Percentiles rank a stretch among this genome's conserved stretches.
Evolutionary conservation across 2,888 invertebrate genomes (phyloP).

Genomic region (Pandemis cinnamomeana): DNA sequence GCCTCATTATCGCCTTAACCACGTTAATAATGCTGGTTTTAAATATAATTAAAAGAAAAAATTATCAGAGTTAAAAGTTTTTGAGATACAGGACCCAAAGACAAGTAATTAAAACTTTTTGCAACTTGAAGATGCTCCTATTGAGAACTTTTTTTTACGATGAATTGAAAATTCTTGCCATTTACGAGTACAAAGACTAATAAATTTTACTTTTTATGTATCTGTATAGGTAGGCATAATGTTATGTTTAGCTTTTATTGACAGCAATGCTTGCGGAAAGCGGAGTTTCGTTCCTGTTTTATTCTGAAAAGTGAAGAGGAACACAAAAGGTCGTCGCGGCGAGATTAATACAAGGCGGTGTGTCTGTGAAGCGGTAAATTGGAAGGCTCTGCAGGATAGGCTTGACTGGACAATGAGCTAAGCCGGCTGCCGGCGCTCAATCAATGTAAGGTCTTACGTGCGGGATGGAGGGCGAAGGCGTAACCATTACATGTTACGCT

Average conservation of each 20-base stretch:
- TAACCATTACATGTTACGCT: not conserved
- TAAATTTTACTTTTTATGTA: not conserved
- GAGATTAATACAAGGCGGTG: conserved; percentile 36
- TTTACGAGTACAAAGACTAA: not conserved
- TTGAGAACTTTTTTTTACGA: conserved; percentile 6
- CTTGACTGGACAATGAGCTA: conserved; percentile 35
- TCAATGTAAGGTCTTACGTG: conserved; percentile 29
- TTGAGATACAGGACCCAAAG: conserved; percentile 47
- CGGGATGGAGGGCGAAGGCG: not conserved
- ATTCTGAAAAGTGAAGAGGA: conserved; percentile 24
- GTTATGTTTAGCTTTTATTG: not conserved
- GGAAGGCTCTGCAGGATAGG: conserved; percentile 50
- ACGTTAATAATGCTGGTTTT: not conserved
- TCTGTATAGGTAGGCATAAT: too few relatives aligned
- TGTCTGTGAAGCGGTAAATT: conserved; percentile 58
- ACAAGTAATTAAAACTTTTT: conserved; percentile 56
- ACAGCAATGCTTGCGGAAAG: not conserved
- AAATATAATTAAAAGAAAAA: not conserved
- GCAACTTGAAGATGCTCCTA: conserved; percentile 45
- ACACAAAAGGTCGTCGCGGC: conserved; percentile 29
- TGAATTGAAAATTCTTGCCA: not conserved
- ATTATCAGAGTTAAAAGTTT: not conserved
- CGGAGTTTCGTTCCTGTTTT: conserved; percentile 17
- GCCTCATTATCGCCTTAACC: too few relatives aligned
- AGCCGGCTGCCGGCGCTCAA: conserved; percentile 22